These are phyloP conservation scores for Albula goreensis DNA, from an alignment of 2,113 vertebrate genomes.

Conservation along the genomic window DNA sequence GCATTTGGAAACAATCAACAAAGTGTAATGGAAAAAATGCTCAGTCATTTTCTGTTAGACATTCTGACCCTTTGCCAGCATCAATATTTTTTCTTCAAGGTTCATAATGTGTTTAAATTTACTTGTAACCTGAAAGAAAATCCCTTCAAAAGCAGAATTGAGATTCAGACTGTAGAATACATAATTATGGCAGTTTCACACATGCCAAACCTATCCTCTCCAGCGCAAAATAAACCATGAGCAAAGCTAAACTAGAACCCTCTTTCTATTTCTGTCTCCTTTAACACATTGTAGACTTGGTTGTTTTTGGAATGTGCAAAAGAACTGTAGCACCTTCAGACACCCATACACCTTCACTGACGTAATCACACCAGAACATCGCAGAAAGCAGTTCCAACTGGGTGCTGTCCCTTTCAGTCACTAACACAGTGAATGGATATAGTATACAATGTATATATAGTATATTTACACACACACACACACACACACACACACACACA, in stretches of 20 bases:
- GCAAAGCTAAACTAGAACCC: not conserved
- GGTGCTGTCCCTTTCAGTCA: too few species aligned
- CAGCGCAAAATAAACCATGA: not conserved
- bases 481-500: too few species aligned
- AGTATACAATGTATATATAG: too few species aligned
- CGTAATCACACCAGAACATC: too few species aligned
- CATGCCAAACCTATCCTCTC: not conserved
- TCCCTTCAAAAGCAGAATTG: not conserved
- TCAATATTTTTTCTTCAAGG: constrained; percentile 14
- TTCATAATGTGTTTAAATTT: constrained; percentile 2
- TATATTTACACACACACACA: too few species aligned
- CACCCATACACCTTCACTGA: not conserved
- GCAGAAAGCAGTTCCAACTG: too few species aligned
- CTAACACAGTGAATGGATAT: too few species aligned
- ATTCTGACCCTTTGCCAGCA: constrained; percentile 12
- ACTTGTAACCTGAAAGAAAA: not conserved
- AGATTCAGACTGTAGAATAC: not conserved
- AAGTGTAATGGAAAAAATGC: constrained; percentile 23
- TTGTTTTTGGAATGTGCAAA: not conserved
- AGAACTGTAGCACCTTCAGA: not conserved
- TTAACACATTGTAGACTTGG: not conserved
- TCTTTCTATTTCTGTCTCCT: not conserved
- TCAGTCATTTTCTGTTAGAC: constrained; percentile 9
- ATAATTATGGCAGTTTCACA: not conserved
- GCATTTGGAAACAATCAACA: constrained; percentile 25